Evolutionary conservation across 2,113 vertebrate genomes (phyloP).

Genomic region (Percopsis transmontana): DNA sequence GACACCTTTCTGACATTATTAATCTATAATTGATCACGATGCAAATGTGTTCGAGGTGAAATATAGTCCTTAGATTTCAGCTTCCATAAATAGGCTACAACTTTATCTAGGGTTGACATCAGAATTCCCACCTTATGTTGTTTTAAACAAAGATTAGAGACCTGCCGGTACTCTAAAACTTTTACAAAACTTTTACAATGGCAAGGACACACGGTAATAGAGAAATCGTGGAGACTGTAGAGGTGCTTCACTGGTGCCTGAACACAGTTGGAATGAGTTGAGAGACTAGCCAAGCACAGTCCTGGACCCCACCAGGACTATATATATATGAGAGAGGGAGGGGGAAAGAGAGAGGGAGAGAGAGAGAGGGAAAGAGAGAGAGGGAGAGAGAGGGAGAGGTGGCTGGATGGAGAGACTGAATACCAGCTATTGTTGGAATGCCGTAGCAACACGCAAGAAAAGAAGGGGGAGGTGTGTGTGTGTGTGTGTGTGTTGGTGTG

Average conservation of each 20-base stretch:
- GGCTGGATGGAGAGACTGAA: slow-evolving; percentile 54
- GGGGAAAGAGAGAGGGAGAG: slow-evolving; percentile 23
- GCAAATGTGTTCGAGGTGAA: too few species aligned
- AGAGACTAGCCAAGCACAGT: slow-evolving; percentile 9
- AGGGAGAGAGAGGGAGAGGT: slow-evolving; percentile 27
- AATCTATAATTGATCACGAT: too few species aligned
- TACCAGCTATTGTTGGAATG: slow-evolving; percentile 75
- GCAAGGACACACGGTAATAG: not conserved
- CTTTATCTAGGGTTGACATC: too few species aligned
- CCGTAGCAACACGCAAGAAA: slow-evolving; percentile 56
- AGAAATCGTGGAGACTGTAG: slow-evolving; percentile 3
- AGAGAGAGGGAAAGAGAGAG: slow-evolving; percentile 42
- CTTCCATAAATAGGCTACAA: too few species aligned
- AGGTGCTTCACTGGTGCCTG: slow-evolving; percentile 21
- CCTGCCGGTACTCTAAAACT: not conserved
- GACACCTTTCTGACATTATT: too few species aligned
- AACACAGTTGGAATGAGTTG: slow-evolving; percentile 29
- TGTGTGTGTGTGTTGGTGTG: not conserved
- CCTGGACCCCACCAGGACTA: slow-evolving; percentile 10
- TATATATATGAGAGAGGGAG: slow-evolving; percentile 6
- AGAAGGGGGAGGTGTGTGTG: slow-evolving; percentile 40
- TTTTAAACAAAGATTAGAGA: too few species aligned
- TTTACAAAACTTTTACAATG: slow-evolving; percentile 16
- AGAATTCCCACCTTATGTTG: too few species aligned
- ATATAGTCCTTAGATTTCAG: too few species aligned